phyloP scores from a whole-genome alignment of 2,113 vertebrate genomes.

The Mohoua ochrocephala region DNA sequence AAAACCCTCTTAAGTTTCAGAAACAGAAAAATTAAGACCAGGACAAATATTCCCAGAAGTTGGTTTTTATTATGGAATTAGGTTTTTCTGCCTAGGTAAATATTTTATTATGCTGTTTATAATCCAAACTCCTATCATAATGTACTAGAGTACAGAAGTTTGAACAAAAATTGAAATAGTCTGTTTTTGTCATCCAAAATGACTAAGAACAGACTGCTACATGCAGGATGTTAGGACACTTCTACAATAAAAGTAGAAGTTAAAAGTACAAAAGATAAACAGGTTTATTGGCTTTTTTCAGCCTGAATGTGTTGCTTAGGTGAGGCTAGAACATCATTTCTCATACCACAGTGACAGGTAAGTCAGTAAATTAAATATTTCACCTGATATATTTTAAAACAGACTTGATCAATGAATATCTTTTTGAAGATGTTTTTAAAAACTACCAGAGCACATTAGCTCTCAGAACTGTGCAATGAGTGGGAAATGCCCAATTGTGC shows the following conservation, averaged over 20 bases:
- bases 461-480: background rate
- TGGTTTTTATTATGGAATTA: background rate
- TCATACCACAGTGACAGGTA: background rate
- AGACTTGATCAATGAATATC: background rate
- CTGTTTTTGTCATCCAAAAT: background rate
- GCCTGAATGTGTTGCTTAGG: background rate
- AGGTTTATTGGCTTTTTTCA: background rate
- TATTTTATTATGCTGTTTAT: background rate
- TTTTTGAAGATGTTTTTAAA: background rate
- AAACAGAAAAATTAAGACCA: background rate
- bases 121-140: background rate
- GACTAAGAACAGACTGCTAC: background rate
- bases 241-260: constrained; percentile 10
- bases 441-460: background rate
- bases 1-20: background rate
- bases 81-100: background rate
- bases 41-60: background rate
- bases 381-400: background rate
- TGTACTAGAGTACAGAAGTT: background rate
- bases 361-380: background rate
- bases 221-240: background rate
- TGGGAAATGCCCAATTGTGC: background rate
- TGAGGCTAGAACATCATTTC: background rate
- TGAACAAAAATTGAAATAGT: background rate
- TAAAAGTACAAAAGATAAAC: background rate